Evolutionary conservation across 2,888 invertebrate species (phyloP), one percentile per base, ranked within the genome.

Genomic region (Polyommatus iphigenia): DNA sequence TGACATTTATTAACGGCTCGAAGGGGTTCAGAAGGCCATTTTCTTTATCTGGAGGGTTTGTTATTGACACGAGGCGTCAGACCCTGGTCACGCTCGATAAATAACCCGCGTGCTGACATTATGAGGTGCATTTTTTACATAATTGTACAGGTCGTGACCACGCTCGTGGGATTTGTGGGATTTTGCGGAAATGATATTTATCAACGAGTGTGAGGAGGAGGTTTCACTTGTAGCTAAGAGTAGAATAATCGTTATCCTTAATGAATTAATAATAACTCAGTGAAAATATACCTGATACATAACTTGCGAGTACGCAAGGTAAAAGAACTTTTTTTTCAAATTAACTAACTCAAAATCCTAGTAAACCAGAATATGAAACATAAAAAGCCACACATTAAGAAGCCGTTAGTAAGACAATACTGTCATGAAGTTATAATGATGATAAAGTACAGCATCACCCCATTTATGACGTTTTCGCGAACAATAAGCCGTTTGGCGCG

Each of bases 1-100:
- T 91, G 92, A 92, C 92, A 91, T 92, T 93, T 93, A 93, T 92
- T 91, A 92, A 91, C 90, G 88, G 85, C 75, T 83, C 83, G 80
- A 82, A 90, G 90, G 91, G 91, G 90, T 91, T 89, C 85, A 82
- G 82, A 85, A 85, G 84, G 86, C 84, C 86, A 86, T 89, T 88
- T 87, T 85, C 87, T 88, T 86, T 84, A 78, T 83, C 85, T 86
- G 84, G 85, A 87, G 85, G 86, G 86, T 82, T 78, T 81, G 79
- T 80, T 81, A 82, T 80, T 82, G 83, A 83, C 81, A 79, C 79
- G 80, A 77, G 76, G 78, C 80, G 79, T 81, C 81, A 80, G 77
- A 78, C 77, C 62, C 20, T 78, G 77, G 80, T 78, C 76, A 78
- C 62, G 78, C 67, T 77, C 78, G 15, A 80, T 79, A 81, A 81